Evolutionary conservation across 2,888 invertebrate species (phyloP), one percentile per base, ranked within the genome.

Genomic region (Eupithecia abbreviata): DNA sequence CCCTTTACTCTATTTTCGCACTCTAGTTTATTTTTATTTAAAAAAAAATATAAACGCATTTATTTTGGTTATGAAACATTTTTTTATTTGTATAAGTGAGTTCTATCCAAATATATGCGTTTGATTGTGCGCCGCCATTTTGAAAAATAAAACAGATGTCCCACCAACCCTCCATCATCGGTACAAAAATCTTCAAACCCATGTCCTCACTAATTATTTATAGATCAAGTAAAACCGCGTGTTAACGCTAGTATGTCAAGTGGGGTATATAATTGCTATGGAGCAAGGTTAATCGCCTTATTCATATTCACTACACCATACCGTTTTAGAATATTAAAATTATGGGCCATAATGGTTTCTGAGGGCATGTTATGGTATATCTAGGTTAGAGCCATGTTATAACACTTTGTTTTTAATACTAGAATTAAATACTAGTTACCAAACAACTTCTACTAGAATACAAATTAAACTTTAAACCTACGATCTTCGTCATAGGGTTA

Each of bases 251-350:
- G 18, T 62, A 62, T 30, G 30, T 30, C 62, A 30, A 30, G 62
- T 62, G n/a, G 10, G n/a, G 55, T 18, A 58, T 58, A 10, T 62
- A 62, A 55, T 66, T 66, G 43, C 43, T 18, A 45, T 49, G 73
- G 67, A 71, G 70, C 75, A 73, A 77, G 71, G 72, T 30, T 77
- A 75, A 75, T 73, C 62, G 62, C 51, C 62, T 49, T 51, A 70
- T 72, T 72, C 30, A 72, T 42, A 72, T 71, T 49, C 43, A 58
- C 72, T 41, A 67, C 67, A 70, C 67, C 45, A 67, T 75, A 43
- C 73, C 66, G 75, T 62, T 73, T 75, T 58, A 72, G 62, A 71
- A 51, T 49, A 74, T 47, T 66, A 58, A 55, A n/a, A 47, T 77
- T 65, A 74, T 69, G 55, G 66, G 45, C 69, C 68, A 70, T 77